Conservation (phyloP, 2,888 invertebrate genomes). For the Gnatocerus cornutus region DNA sequence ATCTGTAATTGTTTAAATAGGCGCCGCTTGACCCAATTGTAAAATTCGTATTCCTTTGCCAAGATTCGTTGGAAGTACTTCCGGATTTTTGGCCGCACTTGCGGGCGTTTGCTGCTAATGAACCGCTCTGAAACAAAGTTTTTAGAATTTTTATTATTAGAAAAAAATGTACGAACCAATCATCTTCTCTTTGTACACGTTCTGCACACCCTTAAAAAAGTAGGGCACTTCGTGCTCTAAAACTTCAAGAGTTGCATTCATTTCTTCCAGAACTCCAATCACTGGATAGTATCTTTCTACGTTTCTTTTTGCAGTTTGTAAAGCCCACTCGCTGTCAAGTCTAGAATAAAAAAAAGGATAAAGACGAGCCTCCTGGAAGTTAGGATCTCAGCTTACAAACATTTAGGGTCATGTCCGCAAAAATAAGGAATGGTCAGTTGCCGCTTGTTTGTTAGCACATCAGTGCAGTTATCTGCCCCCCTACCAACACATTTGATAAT, state of each 20-base stretch:
- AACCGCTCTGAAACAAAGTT: slow-evolving; percentile 41
- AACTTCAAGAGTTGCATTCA: slow-evolving; percentile 74
- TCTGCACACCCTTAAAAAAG: slow-evolving; percentile 74
- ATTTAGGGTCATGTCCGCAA: slow-evolving; percentile 76
- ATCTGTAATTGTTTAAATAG: slow-evolving; percentile 66
- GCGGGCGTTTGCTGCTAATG: slow-evolving; percentile 50
- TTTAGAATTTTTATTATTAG: slow-evolving; percentile 7
- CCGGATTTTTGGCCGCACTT: slow-evolving; percentile 48
- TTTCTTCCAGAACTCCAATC: slow-evolving; percentile 75
- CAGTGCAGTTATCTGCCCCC: slow-evolving; percentile 54
- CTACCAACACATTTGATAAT: slow-evolving; percentile 53
- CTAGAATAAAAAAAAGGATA: slow-evolving; percentile 64
- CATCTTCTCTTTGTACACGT: slow-evolving; percentile 38
- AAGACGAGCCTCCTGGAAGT: no score
- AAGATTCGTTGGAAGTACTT: slow-evolving; percentile 67
- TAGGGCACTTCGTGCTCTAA: slow-evolving; percentile 73
- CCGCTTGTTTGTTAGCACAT: slow-evolving; percentile 50
- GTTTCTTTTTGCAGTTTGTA: slow-evolving; percentile 74
- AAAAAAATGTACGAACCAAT: slow-evolving; percentile 23
- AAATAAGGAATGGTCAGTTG: slow-evolving; percentile 76
- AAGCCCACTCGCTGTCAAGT: slow-evolving; percentile 74
- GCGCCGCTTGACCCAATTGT: slow-evolving; percentile 74
- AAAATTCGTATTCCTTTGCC: slow-evolving; percentile 75
- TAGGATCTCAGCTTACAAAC: slow-evolving; percentile 72
- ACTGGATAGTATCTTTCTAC: slow-evolving; percentile 75